Percentiles rank a stretch among this genome's conserved stretches.
These are phyloP conservation scores for Chironomus striatipennis DNA, from an alignment of 1,140 invertebrate genomes.

Conservation along the genomic window DNA sequence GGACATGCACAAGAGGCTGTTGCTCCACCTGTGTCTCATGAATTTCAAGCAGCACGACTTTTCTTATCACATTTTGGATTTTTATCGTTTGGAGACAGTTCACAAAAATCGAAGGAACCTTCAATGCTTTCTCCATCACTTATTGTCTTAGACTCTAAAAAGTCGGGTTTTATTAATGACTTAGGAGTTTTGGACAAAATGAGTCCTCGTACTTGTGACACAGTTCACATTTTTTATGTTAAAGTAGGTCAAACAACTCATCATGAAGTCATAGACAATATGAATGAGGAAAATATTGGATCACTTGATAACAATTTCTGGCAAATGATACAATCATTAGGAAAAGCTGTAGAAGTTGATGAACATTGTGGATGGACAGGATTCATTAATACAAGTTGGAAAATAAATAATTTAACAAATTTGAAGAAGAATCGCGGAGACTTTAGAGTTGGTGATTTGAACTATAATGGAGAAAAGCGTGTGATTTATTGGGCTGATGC, in stretches of 20 bases:
- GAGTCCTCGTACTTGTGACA: slow-evolving; percentile 79
- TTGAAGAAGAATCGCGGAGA: slow-evolving; percentile 34
- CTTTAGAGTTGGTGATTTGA: slow-evolving; percentile 37
- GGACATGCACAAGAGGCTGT: slow-evolving; percentile 57
- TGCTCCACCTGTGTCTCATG: slow-evolving; percentile 72
- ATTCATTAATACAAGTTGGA: slow-evolving; percentile 71
- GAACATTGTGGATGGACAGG: slow-evolving; percentile 88
- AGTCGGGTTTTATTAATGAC: slow-evolving; percentile 62
- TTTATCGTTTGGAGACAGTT: slow-evolving; percentile 59
- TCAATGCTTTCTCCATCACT: slow-evolving; percentile 48
- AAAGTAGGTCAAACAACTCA: slow-evolving; percentile 69
- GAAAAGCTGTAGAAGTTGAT: slow-evolving; percentile 74
- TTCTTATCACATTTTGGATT: slow-evolving; percentile 93
- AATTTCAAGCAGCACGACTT: slow-evolving; percentile 88
- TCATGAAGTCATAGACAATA: slow-evolving; percentile 75
- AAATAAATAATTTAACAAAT: slow-evolving; percentile 36
- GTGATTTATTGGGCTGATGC: slow-evolving; percentile 96
- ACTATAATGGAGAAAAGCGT: slow-evolving; percentile 48
- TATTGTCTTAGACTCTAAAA: slow-evolving; percentile 65
- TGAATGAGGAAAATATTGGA: slow-evolving; percentile 48
- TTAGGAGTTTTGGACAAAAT: slow-evolving; percentile 66
- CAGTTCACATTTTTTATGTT: slow-evolving; percentile 92
- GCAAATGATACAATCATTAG: slow-evolving; percentile 72
- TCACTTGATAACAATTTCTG: slow-evolving; percentile 52
- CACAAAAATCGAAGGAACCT: slow-evolving; percentile 34